Conservation (phyloP, 1,140 invertebrate genomes). For the Piezodorus guildinii region DNA sequence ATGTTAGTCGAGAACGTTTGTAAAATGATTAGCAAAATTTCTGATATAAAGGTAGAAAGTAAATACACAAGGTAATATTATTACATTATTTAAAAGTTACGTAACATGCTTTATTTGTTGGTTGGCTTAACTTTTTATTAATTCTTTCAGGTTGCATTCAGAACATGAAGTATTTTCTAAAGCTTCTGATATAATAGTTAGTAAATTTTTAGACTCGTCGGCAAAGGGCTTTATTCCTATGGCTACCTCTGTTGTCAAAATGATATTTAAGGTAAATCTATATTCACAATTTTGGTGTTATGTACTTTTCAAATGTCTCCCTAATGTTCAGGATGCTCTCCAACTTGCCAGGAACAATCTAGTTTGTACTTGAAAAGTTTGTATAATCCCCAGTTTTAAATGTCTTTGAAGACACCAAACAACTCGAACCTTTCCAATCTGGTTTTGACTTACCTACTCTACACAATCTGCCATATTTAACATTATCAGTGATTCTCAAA, state of each 20-base stretch:
- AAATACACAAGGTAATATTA: slow-evolving; percentile 19
- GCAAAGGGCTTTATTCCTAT: background rate
- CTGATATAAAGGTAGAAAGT: slow-evolving; percentile 30
- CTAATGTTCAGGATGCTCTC: too few species aligned
- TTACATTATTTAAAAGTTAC: background rate
- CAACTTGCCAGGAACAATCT: too few species aligned
- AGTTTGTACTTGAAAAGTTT: too few species aligned
- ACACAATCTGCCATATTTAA: too few species aligned
- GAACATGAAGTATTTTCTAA: background rate
- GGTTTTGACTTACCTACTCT: too few species aligned
- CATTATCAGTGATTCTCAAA: too few species aligned
- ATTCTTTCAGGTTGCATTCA: background rate
- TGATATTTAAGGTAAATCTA: background rate
- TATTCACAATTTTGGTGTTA: background rate
- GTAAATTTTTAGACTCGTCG: background rate
- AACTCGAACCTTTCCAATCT: too few species aligned
- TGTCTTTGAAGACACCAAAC: too few species aligned
- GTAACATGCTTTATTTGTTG: background rate
- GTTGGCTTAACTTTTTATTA: background rate
- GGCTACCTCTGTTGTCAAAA: background rate
- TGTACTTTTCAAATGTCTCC: too few species aligned
- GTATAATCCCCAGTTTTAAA: too few species aligned
- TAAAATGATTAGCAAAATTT: slow-evolving; percentile 42
- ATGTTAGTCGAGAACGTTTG: slow-evolving; percentile 46
- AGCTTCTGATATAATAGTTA: background rate